phyloP scores from a whole-genome alignment of 2,888 invertebrate species.

The Deilephila elpenor region DNA sequence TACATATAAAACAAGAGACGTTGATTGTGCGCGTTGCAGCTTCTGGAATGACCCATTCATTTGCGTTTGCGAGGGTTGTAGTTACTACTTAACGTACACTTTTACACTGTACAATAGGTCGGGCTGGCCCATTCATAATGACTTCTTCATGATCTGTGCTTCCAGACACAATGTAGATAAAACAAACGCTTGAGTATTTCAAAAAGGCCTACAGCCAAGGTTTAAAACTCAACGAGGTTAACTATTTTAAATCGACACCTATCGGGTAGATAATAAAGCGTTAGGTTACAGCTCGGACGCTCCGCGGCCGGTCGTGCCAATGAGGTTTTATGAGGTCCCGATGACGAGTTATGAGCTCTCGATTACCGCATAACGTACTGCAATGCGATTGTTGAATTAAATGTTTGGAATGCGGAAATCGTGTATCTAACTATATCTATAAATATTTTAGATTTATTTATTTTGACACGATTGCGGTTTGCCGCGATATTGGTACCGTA shows the following conservation, averaged over 20 bases:
- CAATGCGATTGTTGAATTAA: constrained; percentile 15
- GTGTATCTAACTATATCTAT: not conserved
- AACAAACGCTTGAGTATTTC: not conserved
- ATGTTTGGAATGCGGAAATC: constrained; percentile 18
- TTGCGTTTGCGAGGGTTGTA: no score
- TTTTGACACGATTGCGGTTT: not conserved
- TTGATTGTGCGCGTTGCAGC: no score
- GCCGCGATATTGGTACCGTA: not conserved
- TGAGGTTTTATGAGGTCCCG: constrained; percentile 59
- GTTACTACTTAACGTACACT: no score
- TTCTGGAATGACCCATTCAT: no score
- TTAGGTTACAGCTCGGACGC: constrained; percentile 57
- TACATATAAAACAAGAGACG: no score
- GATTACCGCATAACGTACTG: constrained; percentile 50
- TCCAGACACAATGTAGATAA: not conserved
- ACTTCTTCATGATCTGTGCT: not conserved
- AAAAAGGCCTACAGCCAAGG: not conserved
- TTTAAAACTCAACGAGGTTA: not conserved
- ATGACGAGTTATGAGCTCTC: constrained; percentile 60
- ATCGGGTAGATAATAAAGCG: constrained; percentile 60
- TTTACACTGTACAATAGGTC: no score
- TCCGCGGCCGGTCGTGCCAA: constrained; percentile 54
- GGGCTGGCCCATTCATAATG: no score
- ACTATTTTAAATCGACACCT: constrained; percentile 45
- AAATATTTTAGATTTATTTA: not conserved